A percentile compares a stretch with the other conserved stretches of the same genome.
These are phyloP conservation scores for Lacanobia oleracea DNA, from an alignment of 2,888 invertebrate genomes.

Conservation along the genomic window DNA sequence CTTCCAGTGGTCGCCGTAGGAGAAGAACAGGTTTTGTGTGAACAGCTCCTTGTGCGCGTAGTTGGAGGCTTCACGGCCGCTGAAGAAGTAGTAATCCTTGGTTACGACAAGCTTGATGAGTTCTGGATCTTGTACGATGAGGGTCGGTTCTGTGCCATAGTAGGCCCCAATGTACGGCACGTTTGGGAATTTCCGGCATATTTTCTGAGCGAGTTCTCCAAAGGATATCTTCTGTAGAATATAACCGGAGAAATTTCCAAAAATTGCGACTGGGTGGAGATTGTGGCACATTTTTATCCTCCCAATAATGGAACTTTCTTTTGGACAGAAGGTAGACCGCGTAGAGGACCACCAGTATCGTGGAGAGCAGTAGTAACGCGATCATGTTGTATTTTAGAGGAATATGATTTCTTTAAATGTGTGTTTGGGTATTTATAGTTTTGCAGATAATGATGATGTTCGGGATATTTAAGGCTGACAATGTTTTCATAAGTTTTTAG, in stretches of 20 bases:
- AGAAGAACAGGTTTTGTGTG: constrained; percentile 74
- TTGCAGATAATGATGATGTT: constrained; percentile 13
- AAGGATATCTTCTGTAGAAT: constrained; percentile 71
- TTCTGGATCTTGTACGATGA: constrained; percentile 79
- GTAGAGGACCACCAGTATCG: constrained; percentile 37
- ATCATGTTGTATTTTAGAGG: constrained; percentile 42
- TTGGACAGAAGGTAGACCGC: constrained; percentile 63
- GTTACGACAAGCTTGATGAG: constrained; percentile 76
- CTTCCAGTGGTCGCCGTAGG: constrained; percentile 80
- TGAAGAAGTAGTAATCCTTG: constrained; percentile 82
- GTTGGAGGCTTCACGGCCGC: constrained; percentile 74
- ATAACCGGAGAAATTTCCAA: constrained; percentile 78
- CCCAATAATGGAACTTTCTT: constrained; percentile 76
- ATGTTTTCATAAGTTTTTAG: no score
- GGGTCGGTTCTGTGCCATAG: constrained; percentile 79
- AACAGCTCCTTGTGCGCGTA: constrained; percentile 73
- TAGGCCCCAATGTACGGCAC: constrained; percentile 79
- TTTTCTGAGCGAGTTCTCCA: constrained; percentile 65
- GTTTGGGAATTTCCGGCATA: constrained; percentile 74
- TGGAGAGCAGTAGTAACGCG: constrained; percentile 13
- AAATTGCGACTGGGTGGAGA: constrained; percentile 72
- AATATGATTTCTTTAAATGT: neutral
- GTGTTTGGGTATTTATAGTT: constrained; percentile 26
- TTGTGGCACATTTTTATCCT: constrained; percentile 72
- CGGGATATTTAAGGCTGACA: no score